Evolutionary conservation across 2,113 vertebrate genomes (phyloP).

Genomic region (Calcarius ornatus): DNA sequence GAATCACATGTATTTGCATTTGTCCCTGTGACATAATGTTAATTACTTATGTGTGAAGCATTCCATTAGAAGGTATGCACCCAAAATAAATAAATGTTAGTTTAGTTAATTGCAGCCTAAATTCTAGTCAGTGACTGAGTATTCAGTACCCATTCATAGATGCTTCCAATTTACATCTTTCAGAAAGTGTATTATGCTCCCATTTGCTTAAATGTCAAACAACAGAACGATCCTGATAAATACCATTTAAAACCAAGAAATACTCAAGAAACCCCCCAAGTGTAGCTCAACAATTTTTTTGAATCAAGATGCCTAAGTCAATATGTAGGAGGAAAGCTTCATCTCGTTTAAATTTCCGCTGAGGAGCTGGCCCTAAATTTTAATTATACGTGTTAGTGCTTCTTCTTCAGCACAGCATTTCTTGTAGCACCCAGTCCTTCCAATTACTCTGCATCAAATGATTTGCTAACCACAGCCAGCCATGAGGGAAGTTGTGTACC

Average conservation of each 20-base stretch:
- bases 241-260: slow-evolving; percentile 1
- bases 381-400: neutral
- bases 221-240: slow-evolving; percentile 7
- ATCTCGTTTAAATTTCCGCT: neutral
- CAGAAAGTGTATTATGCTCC: neutral
- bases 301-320: neutral
- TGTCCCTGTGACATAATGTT: neutral
- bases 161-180: neutral
- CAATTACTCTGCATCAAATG: neutral
- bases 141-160: slow-evolving; percentile 1
- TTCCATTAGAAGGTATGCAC: slow-evolving; percentile 16
- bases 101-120: slow-evolving; percentile 15
- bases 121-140: neutral
- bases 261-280: neutral
- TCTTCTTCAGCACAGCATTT: neutral
- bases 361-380: neutral
- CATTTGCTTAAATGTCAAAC: slow-evolving; percentile 50
- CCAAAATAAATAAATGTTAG: slow-evolving; percentile 40
- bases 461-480: neutral
- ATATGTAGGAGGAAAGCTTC: neutral
- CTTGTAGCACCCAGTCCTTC: neutral
- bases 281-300: neutral
- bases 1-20: slow-evolving; percentile 17
- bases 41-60: slow-evolving; percentile 4
- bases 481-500: neutral